These are phyloP conservation scores for Macrochelys suwanniensis DNA, from an alignment of 2,797 vertebrate genomes.

Conservation along the genomic window DNA sequence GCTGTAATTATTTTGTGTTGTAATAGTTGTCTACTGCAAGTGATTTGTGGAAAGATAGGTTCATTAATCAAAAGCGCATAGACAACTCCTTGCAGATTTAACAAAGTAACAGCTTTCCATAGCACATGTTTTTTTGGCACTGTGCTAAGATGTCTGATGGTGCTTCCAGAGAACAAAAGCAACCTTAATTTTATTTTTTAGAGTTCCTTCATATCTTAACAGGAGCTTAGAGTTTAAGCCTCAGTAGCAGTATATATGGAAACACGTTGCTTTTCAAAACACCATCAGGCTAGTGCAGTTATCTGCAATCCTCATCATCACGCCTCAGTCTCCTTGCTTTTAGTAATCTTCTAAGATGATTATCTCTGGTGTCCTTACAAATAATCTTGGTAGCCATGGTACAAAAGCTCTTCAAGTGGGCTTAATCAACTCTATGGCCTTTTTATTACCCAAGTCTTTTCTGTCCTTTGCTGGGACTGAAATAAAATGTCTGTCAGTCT, in stretches of 20 bases:
- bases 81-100: not conserved
- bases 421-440: slow-evolving; percentile 30
- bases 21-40: not conserved
- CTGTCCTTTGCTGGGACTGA: not conserved
- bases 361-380: slow-evolving; percentile 33
- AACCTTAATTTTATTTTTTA: slow-evolving; percentile 45
- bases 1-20: rapidly evolving
- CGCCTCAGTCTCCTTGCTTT: not conserved
- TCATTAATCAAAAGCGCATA: not conserved
- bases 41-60: slow-evolving; percentile 2
- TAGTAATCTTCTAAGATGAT: slow-evolving; percentile 67
- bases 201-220: slow-evolving; percentile 32
- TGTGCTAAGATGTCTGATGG: not conserved
- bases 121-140: rapidly evolving
- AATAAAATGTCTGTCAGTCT: not conserved
- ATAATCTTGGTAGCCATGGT: not conserved
- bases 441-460: not conserved
- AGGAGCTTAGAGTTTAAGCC: slow-evolving; percentile 55
- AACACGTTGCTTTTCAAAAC: slow-evolving; percentile 24
- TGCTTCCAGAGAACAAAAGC: slow-evolving; percentile 18
- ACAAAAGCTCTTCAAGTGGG: not conserved
- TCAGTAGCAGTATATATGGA: slow-evolving; percentile 21
- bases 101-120: not conserved
- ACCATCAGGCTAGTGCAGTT: not conserved
- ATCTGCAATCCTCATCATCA: slow-evolving; percentile 3